These are phyloP conservation scores for Hypomecis punctinalis DNA, from an alignment of 2,888 invertebrate species.

Conservation along the genomic window DNA sequence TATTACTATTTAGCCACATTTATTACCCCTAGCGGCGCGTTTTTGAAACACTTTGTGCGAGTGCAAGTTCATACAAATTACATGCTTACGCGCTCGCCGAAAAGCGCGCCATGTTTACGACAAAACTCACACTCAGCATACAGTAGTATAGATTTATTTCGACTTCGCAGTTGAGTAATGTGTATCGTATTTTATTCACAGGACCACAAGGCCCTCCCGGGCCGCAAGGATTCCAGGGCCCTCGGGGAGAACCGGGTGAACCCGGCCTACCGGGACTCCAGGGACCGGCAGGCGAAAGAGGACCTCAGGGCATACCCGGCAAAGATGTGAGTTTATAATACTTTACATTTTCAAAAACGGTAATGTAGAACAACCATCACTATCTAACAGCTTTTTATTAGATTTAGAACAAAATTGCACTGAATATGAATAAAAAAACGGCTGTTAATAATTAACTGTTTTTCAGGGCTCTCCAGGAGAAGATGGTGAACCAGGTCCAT, in stretches of 20 bases:
- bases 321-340: conserved; percentile 86
- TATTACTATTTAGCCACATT: too few species aligned
- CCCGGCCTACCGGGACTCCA: conserved; percentile 87
- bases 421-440: too few species aligned
- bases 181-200: conserved; percentile 39
- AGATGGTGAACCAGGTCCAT: conserved; percentile 91
- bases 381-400: too few species aligned
- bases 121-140: too few species aligned
- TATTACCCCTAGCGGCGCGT: too few species aligned
- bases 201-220: conserved; percentile 81
- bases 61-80: too few species aligned
- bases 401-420: too few species aligned
- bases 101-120: too few species aligned
- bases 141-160: too few species aligned
- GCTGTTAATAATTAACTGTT: too few species aligned
- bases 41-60: too few species aligned
- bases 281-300: conserved; percentile 88
- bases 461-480: conserved; percentile 90
- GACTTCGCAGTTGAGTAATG: not conserved
- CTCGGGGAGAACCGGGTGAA: conserved; percentile 92
- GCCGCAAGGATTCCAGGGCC: conserved; percentile 93
- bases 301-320: conserved; percentile 89
- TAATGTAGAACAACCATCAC: not conserved
- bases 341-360: not conserved
- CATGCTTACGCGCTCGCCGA: too few species aligned